phyloP scores from a whole-genome alignment of 2,113 vertebrate genomes.

The Pica pica region DNA sequence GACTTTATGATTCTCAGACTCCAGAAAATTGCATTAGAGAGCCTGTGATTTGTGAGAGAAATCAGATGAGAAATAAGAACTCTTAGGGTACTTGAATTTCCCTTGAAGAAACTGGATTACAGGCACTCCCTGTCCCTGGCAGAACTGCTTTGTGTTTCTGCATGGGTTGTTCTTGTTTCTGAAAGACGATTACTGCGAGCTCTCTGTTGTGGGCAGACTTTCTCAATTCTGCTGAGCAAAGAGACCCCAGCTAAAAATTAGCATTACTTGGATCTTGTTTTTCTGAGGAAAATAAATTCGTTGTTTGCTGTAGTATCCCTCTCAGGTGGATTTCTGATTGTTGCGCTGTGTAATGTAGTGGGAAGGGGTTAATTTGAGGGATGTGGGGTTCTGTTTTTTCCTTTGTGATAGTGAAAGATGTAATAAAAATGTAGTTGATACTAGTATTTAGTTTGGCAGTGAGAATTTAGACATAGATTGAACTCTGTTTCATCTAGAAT shows the following conservation, averaged over 20 bases:
- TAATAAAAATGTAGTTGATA: not conserved
- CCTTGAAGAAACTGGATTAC: constrained; percentile 79
- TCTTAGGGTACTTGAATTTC: constrained; percentile 63
- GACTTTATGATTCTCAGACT: constrained; percentile 74
- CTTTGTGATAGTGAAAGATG: not conserved
- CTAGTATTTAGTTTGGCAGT: not conserved
- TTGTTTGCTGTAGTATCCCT: not conserved
- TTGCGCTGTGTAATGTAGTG: not conserved
- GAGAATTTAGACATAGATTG: not conserved
- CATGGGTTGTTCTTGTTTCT: constrained; percentile 1
- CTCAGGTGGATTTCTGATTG: constrained; percentile 28
- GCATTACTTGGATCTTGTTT: constrained; percentile 19
- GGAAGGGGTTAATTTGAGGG: not conserved
- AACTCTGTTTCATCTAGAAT: not conserved
- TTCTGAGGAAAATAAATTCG: constrained; percentile 23
- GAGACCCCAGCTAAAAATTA: constrained; percentile 36
- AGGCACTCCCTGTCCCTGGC: not conserved
- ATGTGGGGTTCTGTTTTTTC: not conserved
- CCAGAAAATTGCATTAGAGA: constrained; percentile 80
- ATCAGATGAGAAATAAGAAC: constrained; percentile 73
- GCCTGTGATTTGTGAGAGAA: constrained; percentile 63
- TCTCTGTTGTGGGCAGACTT: constrained; percentile 32
- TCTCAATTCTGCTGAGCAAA: constrained; percentile 43
- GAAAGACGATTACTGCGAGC: not conserved
- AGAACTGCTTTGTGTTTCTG: constrained; percentile 75